Evolutionary conservation across 2,113 vertebrate species (phyloP).

Genomic region (Limanda limanda): DNA sequence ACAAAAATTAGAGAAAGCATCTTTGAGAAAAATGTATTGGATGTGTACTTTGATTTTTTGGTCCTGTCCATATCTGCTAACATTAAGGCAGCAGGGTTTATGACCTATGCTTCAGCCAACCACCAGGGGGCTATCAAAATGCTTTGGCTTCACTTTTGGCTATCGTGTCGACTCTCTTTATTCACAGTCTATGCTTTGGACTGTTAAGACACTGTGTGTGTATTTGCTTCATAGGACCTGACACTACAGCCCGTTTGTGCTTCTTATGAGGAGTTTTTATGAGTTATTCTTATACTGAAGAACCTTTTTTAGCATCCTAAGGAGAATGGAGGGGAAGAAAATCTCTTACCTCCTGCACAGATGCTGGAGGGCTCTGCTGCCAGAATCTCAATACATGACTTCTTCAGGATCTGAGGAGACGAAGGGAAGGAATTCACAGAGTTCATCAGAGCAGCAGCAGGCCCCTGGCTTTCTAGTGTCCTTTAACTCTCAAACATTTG

Average conservation of each 20-base stretch:
- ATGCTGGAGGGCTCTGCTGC: conserved; percentile 97
- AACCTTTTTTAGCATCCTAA: not conserved
- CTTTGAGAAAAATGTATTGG: too few relatives aligned
- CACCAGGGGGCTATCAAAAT: too few relatives aligned
- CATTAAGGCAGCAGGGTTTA: too few relatives aligned
- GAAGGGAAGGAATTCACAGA: conserved; percentile 12
- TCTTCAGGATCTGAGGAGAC: conserved; percentile 91
- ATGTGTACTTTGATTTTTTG: too few relatives aligned
- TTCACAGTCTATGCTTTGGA: too few relatives aligned
- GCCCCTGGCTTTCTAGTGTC: not conserved
- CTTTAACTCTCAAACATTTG: not conserved
- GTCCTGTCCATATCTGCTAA: too few relatives aligned
- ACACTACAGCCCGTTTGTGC: not conserved
- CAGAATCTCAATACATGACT: conserved; percentile 97
- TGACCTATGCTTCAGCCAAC: too few relatives aligned
- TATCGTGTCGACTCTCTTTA: too few relatives aligned
- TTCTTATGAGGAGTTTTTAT: not conserved
- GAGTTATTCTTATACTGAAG: too few relatives aligned
- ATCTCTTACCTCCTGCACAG: conserved; percentile 94
- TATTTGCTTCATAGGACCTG: not conserved
- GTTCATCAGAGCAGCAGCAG: not conserved
- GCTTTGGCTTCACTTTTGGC: too few relatives aligned
- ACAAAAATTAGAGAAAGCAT: too few relatives aligned
- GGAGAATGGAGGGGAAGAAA: not conserved
- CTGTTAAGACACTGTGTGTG: not conserved